Evolutionary conservation across 2,888 invertebrate species (phyloP).

Genomic region (Azorinus chamasolen): DNA sequence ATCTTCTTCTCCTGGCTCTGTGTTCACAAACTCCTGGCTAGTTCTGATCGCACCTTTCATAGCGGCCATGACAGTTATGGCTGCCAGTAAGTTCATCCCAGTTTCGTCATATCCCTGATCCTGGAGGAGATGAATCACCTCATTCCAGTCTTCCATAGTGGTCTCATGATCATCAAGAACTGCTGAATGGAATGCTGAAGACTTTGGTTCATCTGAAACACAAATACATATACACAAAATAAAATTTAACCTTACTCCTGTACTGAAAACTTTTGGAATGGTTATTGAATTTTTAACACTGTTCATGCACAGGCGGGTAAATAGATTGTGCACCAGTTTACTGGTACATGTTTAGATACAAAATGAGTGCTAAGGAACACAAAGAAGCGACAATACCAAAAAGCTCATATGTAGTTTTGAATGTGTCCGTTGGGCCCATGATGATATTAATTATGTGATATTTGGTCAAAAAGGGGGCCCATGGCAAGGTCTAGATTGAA

Average conservation of each 20-base stretch:
- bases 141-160: conserved; percentile 75
- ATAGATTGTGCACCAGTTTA: no score
- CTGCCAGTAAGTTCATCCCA: conserved; percentile 76
- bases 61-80: conserved; percentile 73
- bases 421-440: no score
- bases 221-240: background rate
- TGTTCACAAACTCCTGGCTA: conserved; percentile 41
- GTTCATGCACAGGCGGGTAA: no score
- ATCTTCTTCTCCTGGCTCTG: background rate
- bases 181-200: conserved; percentile 69
- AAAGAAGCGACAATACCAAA: no score
- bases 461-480: no score
- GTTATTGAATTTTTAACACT: no score
- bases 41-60: conserved; percentile 71
- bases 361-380: no score
- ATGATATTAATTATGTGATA: no score
- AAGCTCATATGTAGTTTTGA: no score
- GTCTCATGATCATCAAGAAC: conserved; percentile 78
- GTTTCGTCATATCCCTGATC: conserved; percentile 77
- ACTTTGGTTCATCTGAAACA: conserved; percentile 62
- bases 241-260: background rate
- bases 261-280: no score
- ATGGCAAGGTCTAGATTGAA: no score
- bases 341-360: no score
- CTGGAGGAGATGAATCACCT: conserved; percentile 73